Base-by-base conservation (phyloP, 2,113 vertebrate species). In the Grus americana region DNA sequence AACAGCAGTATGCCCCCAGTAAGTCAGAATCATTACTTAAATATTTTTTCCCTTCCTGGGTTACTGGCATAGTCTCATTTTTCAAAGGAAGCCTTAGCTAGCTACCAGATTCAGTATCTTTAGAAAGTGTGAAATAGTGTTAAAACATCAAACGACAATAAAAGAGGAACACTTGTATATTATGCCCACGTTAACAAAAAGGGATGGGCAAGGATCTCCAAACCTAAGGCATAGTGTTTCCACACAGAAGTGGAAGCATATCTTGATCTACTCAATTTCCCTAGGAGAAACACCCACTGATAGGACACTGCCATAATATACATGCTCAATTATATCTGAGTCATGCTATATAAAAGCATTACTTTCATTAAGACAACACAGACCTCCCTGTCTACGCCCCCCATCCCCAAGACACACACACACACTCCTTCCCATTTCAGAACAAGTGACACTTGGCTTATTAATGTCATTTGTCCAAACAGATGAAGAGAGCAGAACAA, bases 1-100 rank as follows among this genome's bases (percentile, higher is more conserved):
- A 24, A 62, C 4, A 67, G 22, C n/a, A 73, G 21, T 40, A 55
- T 0, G 0, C 4, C 8, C 40, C 27, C 1, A 0, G 40, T n/a
- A 72, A 66, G 3, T 61, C 55, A 85, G 34, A 70, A 59, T 49
- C 70, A 61, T n/a, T 54, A 52, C 13, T 42, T 22, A 23, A 24
- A 32, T 23, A 5, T 46, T 36, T 15, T 8, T 27, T 8, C 10
- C 22, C 12, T 10, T 63, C 21, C 26, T 16, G 27, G 13, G 14
- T 57, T 70, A 82, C 14, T 55, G 23, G 22, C 7, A 57, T 32
- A 32, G 36, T 32, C 23, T 71, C 12, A 42, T 50, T 74, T 79
- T 74, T 57, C 46, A 46, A 38, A 62, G 13, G 26, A 71, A 80
- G 24, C 47, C 47, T 57, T 57, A 57, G 26, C 12, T 52, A 79